Percentiles rank a stretch among this genome's conserved stretches.
Conservation (phyloP, 2,113 vertebrate genomes). For the Vireo altiloquus region DNA sequence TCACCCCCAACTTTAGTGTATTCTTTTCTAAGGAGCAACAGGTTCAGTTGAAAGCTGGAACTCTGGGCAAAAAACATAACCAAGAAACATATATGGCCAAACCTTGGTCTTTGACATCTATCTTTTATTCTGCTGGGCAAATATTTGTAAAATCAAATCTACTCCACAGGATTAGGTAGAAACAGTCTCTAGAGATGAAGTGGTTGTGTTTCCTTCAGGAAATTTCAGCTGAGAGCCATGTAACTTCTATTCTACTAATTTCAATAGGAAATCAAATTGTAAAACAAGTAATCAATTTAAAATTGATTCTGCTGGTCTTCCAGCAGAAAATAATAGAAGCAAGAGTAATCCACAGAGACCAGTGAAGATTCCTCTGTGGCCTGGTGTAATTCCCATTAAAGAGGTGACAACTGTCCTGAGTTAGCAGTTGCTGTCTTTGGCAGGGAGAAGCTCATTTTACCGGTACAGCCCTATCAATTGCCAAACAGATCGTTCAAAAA, state of each 20-base stretch:
- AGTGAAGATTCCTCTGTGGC: not conserved
- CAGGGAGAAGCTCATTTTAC: slow-evolving; percentile 8
- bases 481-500: not conserved
- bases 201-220: not conserved
- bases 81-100: not conserved
- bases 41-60: not conserved
- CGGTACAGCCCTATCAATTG: not conserved
- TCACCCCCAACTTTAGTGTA: not conserved
- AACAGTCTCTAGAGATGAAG: not conserved
- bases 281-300: not conserved
- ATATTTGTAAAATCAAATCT: not conserved
- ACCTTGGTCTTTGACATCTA: not conserved
- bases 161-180: not conserved
- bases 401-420: not conserved
- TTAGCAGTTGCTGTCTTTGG: not conserved
- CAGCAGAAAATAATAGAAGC: not conserved
- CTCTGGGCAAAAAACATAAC: not conserved
- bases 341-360: not conserved
- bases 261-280: not conserved
- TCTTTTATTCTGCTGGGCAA: not conserved
- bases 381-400: not conserved
- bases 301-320: not conserved
- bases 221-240: not conserved
- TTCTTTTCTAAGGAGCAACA: not conserved
- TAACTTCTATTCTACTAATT: not conserved